These are phyloP conservation scores for Lepetodrilus schrolli DNA, from an alignment of 2,888 invertebrate species.

Conservation along the genomic window DNA sequence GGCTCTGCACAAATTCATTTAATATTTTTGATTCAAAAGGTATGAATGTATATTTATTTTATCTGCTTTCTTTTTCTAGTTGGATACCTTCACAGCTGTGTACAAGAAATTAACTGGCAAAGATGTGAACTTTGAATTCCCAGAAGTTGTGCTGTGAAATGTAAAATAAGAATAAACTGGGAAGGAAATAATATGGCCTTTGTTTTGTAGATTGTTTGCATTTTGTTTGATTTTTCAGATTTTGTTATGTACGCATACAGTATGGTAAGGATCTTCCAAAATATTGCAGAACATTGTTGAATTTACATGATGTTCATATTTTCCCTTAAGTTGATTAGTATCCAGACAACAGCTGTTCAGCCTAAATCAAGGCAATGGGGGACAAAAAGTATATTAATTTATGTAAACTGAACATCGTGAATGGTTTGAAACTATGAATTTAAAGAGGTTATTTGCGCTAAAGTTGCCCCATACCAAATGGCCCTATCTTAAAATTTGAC, in stretches of 20 bases:
- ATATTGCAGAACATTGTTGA: background rate
- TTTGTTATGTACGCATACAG: background rate
- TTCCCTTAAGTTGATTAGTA: no score
- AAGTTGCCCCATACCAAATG: no score
- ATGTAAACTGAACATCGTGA: no score
- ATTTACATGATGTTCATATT: no score
- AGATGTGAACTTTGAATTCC: slow-evolving; percentile 99
- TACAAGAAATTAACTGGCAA: slow-evolving; percentile 99
- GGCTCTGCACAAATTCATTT: no score
- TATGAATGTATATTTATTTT: background rate
- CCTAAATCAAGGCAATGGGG: no score
- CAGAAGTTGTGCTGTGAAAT: slow-evolving; percentile 83
- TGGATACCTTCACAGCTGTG: slow-evolving; percentile 97
- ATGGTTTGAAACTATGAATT: no score
- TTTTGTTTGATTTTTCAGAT: background rate
- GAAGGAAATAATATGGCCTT: background rate
- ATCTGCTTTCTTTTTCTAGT: slow-evolving; percentile 80
- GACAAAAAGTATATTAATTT: no score
- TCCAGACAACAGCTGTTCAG: no score
- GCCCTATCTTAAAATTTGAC: no score
- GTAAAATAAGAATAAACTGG: background rate
- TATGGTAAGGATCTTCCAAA: background rate
- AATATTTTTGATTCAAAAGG: background rate
- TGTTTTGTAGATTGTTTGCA: no score
- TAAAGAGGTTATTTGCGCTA: no score